Percentiles rank a stretch among this genome's conserved stretches.
These are phyloP conservation scores for Sparidentex hasta DNA, from an alignment of 2,797 vertebrate genomes.

Conservation along the genomic window DNA sequence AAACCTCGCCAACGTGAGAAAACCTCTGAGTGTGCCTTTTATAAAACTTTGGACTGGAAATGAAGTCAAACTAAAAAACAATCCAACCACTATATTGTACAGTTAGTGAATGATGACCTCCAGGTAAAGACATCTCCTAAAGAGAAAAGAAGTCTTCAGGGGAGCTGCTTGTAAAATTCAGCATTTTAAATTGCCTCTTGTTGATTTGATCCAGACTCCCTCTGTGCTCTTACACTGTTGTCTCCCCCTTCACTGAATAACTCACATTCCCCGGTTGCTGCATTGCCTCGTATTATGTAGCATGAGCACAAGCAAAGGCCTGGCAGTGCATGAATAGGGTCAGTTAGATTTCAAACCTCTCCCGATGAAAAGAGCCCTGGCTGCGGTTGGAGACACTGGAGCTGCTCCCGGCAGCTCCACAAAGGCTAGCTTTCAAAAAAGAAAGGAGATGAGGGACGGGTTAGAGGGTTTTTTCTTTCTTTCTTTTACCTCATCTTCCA, in stretches of 20 bases:
- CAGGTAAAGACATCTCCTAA: conserved; percentile 26
- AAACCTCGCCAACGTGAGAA: conserved; percentile 26
- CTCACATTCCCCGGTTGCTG: conserved; percentile 75
- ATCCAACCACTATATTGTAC: background rate
- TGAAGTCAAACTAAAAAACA: conserved; percentile 21
- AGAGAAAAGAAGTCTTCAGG: conserved; percentile 10
- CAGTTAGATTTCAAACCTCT: conserved; percentile 89
- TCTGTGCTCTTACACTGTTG: conserved; percentile 65
- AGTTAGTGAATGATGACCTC: conserved; percentile 29
- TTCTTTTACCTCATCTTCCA: conserved; percentile 78
- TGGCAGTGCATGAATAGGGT: conserved; percentile 88
- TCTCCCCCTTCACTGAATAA: conserved; percentile 75
- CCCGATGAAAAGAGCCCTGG: conserved; percentile 85
- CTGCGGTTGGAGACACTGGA: conserved; percentile 82
- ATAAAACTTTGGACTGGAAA: conserved; percentile 21
- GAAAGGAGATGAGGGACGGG: conserved; percentile 76
- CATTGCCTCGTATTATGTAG: conserved; percentile 81
- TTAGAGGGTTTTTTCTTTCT: conserved; percentile 58
- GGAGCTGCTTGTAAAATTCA: conserved; percentile 38
- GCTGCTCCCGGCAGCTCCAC: conserved; percentile 82
- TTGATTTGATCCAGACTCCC: conserved; percentile 66
- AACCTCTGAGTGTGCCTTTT: background rate
- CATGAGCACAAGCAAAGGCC: conserved; percentile 80
- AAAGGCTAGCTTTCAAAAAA: conserved; percentile 86
- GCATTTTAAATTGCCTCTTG: conserved; percentile 58